Conservation (phyloP, 2,113 vertebrate genomes). For the Clarias batrachus region DNA sequence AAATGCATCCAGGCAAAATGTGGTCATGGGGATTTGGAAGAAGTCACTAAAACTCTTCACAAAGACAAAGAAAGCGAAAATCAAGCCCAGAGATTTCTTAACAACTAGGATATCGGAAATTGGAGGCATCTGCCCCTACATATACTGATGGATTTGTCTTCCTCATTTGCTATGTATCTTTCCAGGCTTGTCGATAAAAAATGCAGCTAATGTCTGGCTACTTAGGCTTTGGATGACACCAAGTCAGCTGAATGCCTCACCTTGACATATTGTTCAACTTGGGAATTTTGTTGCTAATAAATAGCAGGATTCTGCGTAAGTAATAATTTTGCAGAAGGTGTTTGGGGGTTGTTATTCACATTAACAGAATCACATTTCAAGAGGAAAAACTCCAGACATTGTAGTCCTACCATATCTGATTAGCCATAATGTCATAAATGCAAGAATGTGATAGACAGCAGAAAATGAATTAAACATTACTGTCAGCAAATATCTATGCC, state of each 20-base stretch:
- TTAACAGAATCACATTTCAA: conserved; percentile 73
- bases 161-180: conserved; percentile 45
- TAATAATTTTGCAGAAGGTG: conserved; percentile 5
- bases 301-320: background rate
- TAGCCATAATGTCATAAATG: conserved; percentile 76
- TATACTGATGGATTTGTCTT: conserved; percentile 48
- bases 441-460: conserved; percentile 76
- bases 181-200: background rate
- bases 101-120: conserved; percentile 40
- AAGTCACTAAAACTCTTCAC: conserved; percentile 30
- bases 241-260: conserved; percentile 9
- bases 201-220: conserved; percentile 1
- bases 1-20: conserved; percentile 60
- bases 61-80: conserved; percentile 50
- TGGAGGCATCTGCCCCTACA: conserved; percentile 54
- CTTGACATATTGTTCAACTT: conserved; percentile 13
- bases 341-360: conserved; percentile 56
- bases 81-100: conserved; percentile 53
- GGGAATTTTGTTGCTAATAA: conserved; percentile 12
- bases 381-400: conserved; percentile 65
- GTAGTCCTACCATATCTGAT: conserved; percentile 70
- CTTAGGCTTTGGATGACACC: background rate
- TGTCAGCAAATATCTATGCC: conserved; percentile 72
- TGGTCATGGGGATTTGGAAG: conserved; percentile 49
- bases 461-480: conserved; percentile 70